phyloP scores from a whole-genome alignment of 2,888 invertebrate species.

The Heliconius aoede region DNA sequence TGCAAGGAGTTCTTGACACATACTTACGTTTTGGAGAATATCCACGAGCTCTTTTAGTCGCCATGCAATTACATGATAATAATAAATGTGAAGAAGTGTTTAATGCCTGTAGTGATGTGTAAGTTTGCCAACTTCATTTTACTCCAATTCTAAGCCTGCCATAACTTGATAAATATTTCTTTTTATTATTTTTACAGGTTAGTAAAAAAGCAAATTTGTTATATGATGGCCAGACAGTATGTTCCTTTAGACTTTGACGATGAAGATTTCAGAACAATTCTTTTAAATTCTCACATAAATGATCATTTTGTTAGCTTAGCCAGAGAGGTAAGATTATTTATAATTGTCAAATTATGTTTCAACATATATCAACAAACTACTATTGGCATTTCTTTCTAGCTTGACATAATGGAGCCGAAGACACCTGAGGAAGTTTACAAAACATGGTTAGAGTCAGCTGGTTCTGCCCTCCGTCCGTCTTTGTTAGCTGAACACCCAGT shows the following conservation, averaged over 20 bases:
- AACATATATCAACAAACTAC: not conserved
- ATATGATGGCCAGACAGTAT: slow-evolving; percentile 97
- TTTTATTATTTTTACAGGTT: slow-evolving; percentile 80
- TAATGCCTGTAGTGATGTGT: slow-evolving; percentile 91
- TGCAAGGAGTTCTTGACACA: slow-evolving; percentile 92
- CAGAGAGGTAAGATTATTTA: slow-evolving; percentile 87
- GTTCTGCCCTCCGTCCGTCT: slow-evolving; percentile 86
- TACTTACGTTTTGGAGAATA: slow-evolving; percentile 94
- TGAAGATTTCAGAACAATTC: slow-evolving; percentile 93
- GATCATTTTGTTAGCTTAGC: slow-evolving; percentile 96
- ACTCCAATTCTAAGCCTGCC: not conserved
- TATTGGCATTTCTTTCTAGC: slow-evolving; percentile 69
- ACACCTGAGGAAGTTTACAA: slow-evolving; percentile 99
- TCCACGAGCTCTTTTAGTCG: slow-evolving; percentile 94
- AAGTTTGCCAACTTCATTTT: slow-evolving; percentile 65
- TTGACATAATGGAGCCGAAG: slow-evolving; percentile 99
- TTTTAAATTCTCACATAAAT: slow-evolving; percentile 96
- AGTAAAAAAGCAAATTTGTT: slow-evolving; percentile 96
- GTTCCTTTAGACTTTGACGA: slow-evolving; percentile 92
- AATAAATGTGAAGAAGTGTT: slow-evolving; percentile 93
- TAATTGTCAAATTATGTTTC: slow-evolving; percentile 3
- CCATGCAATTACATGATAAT: slow-evolving; percentile 94
- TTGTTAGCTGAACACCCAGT: slow-evolving; percentile 89
- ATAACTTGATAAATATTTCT: not conserved
- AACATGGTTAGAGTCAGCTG: slow-evolving; percentile 95